Percentiles rank a stretch among this genome's conserved stretches.
Evolutionary conservation across 2,888 invertebrate species (phyloP).

Genomic region (Phaedon cochleariae): DNA sequence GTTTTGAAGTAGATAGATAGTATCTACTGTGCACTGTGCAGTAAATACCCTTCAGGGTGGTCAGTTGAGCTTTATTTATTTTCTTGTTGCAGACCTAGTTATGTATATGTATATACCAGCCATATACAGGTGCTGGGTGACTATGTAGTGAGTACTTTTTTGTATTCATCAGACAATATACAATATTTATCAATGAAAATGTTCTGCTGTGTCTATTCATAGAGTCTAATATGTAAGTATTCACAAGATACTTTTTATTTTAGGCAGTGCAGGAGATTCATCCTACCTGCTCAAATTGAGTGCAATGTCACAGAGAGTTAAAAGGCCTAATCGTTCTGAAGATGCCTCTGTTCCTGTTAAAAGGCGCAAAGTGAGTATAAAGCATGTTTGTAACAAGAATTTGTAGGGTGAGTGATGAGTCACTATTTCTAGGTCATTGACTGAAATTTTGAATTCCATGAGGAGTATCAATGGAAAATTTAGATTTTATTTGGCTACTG

Average conservation of each 20-base stretch:
- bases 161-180: slow-evolving; percentile 14
- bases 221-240: neutral
- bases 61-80: slow-evolving; percentile 17
- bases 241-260: slow-evolving; percentile 38
- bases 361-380: slow-evolving; percentile 74
- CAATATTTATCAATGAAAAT: neutral
- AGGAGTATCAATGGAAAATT: no score
- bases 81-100: slow-evolving; percentile 59
- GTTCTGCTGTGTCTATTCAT: neutral
- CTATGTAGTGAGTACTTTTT: slow-evolving; percentile 68
- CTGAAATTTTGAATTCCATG: no score
- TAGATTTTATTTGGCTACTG: no score
- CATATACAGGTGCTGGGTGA: slow-evolving; percentile 60
- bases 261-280: slow-evolving; percentile 57
- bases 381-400: neutral
- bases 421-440: no score
- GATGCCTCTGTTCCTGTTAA: slow-evolving; percentile 76
- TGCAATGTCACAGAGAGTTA: slow-evolving; percentile 80
- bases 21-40: neutral
- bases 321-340: slow-evolving; percentile 76
- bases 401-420: no score
- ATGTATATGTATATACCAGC: slow-evolving; percentile 54
- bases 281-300: slow-evolving; percentile 58
- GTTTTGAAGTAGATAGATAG: slow-evolving; percentile 4
- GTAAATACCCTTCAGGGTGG: neutral